Evolutionary conservation across 2,888 invertebrate species (phyloP), one percentile per base, ranked within the genome.

Genomic region (Trichacis sp.): DNA sequence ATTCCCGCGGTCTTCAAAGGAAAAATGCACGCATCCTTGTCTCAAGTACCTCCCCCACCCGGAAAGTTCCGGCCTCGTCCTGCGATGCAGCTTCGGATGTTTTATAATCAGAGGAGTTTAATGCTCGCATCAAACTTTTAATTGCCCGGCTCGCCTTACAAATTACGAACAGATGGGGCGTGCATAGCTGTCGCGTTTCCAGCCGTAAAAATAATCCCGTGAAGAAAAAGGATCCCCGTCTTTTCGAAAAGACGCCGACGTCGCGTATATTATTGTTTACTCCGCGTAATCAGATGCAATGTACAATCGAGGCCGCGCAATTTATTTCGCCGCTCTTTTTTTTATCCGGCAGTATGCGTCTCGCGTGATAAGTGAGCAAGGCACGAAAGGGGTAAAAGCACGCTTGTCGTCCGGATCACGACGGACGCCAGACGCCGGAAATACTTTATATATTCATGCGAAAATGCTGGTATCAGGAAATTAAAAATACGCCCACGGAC

Each of bases 111-210:
- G 73, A 73, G 77, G 76, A 79, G 79, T 82, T 81, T 82, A 81
- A 81, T 81, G 78, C 73, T 74, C 78, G 76, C 81, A 80, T 82
- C 79, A 81, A 81, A 81, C 79, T 82, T 82, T 82, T 82, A 82
- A 81, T 82, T 82, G 79, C 78, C 73, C 76, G 70, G 72, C 78
- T 79, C 77, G 75, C 75, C 80, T 81, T 81, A 79, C 80, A 80
- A 80, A 81, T 81, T 81, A 78, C 79, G 72, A 79, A 78, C 81
- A 82, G 81, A 80, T 79, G 81, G 78, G 76, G 59, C 75, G 69
- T 72, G 76, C 76, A 75, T 74, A 73, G 73, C 69, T 67, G 74
- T 69, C 62, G 56, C 65, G 65, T 51, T 55, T 65, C 54, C 43
- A 42, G 43, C 69, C 59, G 54, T 69, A 72, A 73, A 72, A 73